Conservation (phyloP, 1,140 invertebrate genomes). For the Forficula auricularia region DNA sequence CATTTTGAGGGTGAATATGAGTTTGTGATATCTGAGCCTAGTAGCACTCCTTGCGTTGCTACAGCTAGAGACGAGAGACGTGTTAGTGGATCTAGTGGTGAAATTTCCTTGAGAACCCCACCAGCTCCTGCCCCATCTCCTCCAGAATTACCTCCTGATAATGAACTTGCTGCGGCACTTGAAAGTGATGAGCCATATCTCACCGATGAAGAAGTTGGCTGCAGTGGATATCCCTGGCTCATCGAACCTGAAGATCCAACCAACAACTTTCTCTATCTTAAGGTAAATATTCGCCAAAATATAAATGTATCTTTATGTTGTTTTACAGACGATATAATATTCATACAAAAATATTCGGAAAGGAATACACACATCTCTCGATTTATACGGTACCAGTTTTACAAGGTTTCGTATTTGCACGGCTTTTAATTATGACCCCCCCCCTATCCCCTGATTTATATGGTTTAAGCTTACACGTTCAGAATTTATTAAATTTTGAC, state of each 20-base stretch:
- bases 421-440: too few relatives aligned
- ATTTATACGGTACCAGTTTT: too few relatives aligned
- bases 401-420: too few relatives aligned
- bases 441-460: too few relatives aligned
- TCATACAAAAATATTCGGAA: too few relatives aligned
- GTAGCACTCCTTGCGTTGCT: constrained; percentile 10
- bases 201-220: constrained; percentile 32
- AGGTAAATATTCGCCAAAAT: constrained; percentile 16
- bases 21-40: constrained; percentile 30
- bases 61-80: constrained; percentile 35
- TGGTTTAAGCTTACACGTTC: too few relatives aligned
- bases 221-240: constrained; percentile 56
- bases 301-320: too few relatives aligned
- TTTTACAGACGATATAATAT: too few relatives aligned
- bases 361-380: too few relatives aligned
- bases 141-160: constrained; percentile 7
- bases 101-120: constrained; percentile 37
- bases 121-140: constrained; percentile 24
- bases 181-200: constrained; percentile 12
- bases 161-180: constrained; percentile 8
- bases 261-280: constrained; percentile 50
- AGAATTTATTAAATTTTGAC: too few relatives aligned
- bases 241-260: constrained; percentile 52
- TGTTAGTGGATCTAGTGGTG: constrained; percentile 49
- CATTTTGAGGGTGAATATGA: constrained; percentile 63